A percentile compares a stretch with the other conserved stretches of the same genome.
Evolutionary conservation across 2,888 invertebrate genomes (phyloP).

Genomic region (Thymelicus acteon): DNA sequence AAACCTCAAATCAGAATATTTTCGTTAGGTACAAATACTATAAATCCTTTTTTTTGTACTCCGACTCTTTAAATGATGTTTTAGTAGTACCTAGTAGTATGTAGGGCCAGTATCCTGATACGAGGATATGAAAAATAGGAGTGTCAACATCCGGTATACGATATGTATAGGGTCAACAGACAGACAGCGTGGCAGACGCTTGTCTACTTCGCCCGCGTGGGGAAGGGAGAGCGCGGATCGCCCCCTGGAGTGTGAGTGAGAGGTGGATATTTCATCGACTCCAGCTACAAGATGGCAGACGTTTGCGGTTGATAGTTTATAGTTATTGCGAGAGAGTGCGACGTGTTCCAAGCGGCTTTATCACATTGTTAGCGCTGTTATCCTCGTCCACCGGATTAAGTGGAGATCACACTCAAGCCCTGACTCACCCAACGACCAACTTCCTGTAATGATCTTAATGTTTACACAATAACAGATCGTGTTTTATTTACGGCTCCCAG

Average conservation of each 20-base stretch:
- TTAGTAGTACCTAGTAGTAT: neutral
- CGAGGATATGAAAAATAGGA: conserved; percentile 41
- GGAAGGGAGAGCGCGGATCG: conserved; percentile 59
- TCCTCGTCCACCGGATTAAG: conserved; percentile 79
- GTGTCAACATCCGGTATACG: conserved; percentile 32
- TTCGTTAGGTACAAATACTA: no score
- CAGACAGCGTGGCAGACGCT: conserved; percentile 54
- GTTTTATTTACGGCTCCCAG: conserved; percentile 29
- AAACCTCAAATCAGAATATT: no score
- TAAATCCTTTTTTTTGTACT: no score
- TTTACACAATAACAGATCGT: conserved; percentile 54
- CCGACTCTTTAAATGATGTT: no score
- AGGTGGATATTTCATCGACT: conserved; percentile 77
- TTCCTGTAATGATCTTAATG: conserved; percentile 69
- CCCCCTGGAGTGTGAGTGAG: conserved; percentile 63
- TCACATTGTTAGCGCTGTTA: conserved; percentile 83
- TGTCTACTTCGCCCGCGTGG: conserved; percentile 57
- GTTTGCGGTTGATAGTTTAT: conserved; percentile 84
- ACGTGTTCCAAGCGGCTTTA: conserved; percentile 78
- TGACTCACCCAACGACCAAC: conserved; percentile 52
- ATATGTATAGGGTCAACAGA: conserved; percentile 6
- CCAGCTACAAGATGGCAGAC: conserved; percentile 82
- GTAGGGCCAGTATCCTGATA: conserved; percentile 40
- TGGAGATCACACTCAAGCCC: conserved; percentile 68
- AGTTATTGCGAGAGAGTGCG: conserved; percentile 82